Percentiles rank a stretch among this genome's conserved stretches.
phyloP scores from a whole-genome alignment of 2,797 vertebrate species.

The Amblyopsis hoosieri region DNA sequence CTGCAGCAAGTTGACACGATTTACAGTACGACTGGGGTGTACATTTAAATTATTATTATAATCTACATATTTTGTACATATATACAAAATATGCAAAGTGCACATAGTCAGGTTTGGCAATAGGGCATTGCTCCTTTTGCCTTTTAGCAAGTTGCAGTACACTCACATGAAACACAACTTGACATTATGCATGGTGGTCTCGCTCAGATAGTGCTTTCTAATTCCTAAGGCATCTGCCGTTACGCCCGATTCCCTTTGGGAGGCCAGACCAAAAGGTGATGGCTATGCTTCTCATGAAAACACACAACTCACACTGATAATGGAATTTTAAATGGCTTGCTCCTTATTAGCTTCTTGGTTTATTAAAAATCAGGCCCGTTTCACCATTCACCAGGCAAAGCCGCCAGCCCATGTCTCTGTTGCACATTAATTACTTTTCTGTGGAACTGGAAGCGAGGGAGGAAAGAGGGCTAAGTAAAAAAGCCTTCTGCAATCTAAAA shows the following conservation, averaged over 20 bases:
- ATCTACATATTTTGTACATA: too few relatives aligned
- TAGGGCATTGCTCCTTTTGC: too few relatives aligned
- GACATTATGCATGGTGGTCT: conserved; percentile 19
- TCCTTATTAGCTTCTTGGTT: conserved; percentile 76
- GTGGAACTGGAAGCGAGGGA: conserved; percentile 47
- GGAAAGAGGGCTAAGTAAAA: conserved; percentile 60
- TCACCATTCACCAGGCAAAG: conserved; percentile 60
- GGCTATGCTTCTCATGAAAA: conserved; percentile 62
- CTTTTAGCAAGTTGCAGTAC: background rate
- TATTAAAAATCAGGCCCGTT: conserved; percentile 74
- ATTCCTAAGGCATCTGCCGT: conserved; percentile 53
- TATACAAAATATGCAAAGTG: too few relatives aligned
- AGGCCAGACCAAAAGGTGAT: conserved; percentile 68
- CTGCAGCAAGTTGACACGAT: too few relatives aligned
- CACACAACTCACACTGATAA: conserved; percentile 70
- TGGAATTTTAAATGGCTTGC: conserved; percentile 79
- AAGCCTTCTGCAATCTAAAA: conserved; percentile 65
- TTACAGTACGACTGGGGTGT: too few relatives aligned
- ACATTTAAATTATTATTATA: too few relatives aligned
- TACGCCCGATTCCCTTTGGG: conserved; percentile 49
- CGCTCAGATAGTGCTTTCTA: conserved; percentile 44
- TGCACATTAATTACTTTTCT: conserved; percentile 79
- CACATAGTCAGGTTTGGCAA: too few relatives aligned
- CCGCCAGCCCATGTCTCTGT: conserved; percentile 66
- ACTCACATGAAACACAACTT: conserved; percentile 7